Conservation (phyloP, 2,888 invertebrate genomes). For the Zhengitettix transpicula region DNA sequence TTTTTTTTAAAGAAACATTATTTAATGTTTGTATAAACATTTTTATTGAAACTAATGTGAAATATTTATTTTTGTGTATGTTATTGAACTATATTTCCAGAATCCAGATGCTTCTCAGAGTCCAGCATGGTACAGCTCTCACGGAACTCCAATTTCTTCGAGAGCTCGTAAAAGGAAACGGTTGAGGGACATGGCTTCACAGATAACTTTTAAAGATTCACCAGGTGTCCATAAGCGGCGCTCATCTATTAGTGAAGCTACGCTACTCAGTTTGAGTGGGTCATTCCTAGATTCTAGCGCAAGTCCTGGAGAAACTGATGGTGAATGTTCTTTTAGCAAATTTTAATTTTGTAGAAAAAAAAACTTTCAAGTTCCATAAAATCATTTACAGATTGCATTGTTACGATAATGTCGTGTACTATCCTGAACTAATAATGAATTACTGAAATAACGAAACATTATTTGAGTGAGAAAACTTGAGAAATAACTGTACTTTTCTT, state of each 20-base stretch:
- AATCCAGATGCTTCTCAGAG: conserved; percentile 25
- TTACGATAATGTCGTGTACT: not conserved
- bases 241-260: conserved; percentile 74
- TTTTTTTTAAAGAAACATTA: too few relatives aligned
- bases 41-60: not conserved
- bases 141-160: conserved; percentile 19
- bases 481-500: conserved; percentile 17
- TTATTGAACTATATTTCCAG: conserved; percentile 17
- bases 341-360: too few relatives aligned
- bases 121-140: conserved; percentile 33
- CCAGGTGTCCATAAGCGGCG: conserved; percentile 58
- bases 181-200: conserved; percentile 41
- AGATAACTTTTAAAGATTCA: conserved; percentile 25
- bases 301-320: not conserved
- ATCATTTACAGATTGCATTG: not conserved
- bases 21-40: not conserved
- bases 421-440: not conserved
- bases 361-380: too few relatives aligned
- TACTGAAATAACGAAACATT: conserved; percentile 8
- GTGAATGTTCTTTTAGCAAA: too few relatives aligned
- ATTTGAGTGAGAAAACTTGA: not conserved
- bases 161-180: conserved; percentile 66
- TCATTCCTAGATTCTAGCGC: conserved; percentile 59
- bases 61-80: not conserved
- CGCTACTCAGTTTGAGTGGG: conserved; percentile 66